Percentiles rank a stretch among this genome's conserved stretches.
Conservation (phyloP, 2,888 invertebrate genomes). For the Syrista parreyssii region DNA sequence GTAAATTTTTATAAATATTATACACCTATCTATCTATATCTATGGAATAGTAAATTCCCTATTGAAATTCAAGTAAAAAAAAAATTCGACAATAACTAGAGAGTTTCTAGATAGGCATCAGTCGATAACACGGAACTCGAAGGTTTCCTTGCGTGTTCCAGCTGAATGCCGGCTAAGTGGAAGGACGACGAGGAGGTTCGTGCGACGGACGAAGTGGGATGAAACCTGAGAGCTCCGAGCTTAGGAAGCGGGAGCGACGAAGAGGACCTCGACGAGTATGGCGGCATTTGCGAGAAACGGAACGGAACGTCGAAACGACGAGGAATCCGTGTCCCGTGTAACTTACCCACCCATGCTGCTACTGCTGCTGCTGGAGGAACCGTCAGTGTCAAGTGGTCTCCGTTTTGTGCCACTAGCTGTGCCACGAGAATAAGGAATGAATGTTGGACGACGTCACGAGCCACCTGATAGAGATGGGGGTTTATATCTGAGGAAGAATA, state of each 20-base stretch:
- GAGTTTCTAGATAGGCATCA: background rate
- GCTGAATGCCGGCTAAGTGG: constrained; percentile 42
- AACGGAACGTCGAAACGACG: background rate
- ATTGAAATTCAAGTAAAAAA: background rate
- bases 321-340: background rate
- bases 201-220: constrained; percentile 25
- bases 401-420: background rate
- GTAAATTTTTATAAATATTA: background rate
- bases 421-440: background rate
- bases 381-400: background rate
- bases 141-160: constrained; percentile 33
- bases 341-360: background rate
- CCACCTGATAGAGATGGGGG: background rate
- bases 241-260: background rate
- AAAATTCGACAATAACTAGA: background rate
- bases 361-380: background rate
- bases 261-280: background rate
- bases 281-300: background rate
- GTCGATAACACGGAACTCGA: background rate
- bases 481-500: background rate
- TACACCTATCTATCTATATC: background rate
- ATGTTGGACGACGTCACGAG: background rate
- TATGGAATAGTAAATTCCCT: background rate
- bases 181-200: constrained; percentile 24
- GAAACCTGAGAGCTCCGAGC: constrained; percentile 21